Evolutionary conservation across 1,140 invertebrate species (phyloP).

Genomic region (Apis cerana): DNA sequence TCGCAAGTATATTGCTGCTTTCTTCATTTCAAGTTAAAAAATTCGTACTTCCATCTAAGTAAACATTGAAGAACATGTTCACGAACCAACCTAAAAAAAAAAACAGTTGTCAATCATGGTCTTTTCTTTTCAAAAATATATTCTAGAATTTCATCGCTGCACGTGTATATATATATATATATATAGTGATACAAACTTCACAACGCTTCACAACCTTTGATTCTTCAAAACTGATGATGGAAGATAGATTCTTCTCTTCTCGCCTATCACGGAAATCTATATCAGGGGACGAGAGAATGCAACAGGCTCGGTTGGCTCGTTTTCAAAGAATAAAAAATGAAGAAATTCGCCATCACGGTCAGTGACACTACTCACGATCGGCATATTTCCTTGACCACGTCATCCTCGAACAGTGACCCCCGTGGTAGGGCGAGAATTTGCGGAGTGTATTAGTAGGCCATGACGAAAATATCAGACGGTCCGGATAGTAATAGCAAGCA

Average conservation of each 20-base stretch:
- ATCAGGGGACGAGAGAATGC: not conserved
- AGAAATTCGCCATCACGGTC: conserved; percentile 38
- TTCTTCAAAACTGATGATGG: not conserved
- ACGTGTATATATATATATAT: conserved; percentile 2
- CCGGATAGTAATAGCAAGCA: conserved; percentile 56
- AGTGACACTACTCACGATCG: conserved; percentile 45
- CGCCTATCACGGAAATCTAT: too few relatives aligned
- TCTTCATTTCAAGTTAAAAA: conserved; percentile 16
- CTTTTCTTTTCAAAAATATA: not conserved
- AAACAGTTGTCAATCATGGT: not conserved
- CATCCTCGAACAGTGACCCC: conserved; percentile 32
- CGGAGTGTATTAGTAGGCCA: conserved; percentile 68
- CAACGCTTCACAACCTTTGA: too few relatives aligned
- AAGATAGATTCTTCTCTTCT: not conserved
- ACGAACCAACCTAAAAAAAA: not conserved
- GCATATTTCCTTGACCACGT: conserved; percentile 57
- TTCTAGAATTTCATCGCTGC: not conserved
- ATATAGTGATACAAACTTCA: not conserved
- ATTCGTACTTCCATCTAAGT: not conserved
- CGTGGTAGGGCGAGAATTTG: conserved; percentile 55
- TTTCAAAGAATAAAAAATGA: conserved; percentile 32
- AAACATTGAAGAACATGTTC: not conserved
- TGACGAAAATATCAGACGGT: conserved; percentile 66
- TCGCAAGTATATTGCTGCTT: conserved; percentile 5
- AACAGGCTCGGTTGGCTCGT: not conserved